These are phyloP conservation scores for Aphodius sticticus DNA, from an alignment of 2,888 invertebrate genomes.

Conservation along the genomic window DNA sequence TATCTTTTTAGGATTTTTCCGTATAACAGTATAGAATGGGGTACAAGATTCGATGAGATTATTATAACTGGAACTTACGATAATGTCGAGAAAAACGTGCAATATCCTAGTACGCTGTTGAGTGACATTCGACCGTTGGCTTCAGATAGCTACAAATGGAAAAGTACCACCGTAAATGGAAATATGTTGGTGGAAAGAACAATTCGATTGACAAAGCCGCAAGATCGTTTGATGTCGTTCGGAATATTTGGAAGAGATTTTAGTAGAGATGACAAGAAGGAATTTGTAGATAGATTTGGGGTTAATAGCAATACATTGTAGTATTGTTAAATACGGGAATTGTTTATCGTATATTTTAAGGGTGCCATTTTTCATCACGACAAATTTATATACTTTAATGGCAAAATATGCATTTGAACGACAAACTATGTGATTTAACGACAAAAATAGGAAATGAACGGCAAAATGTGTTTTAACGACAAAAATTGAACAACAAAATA, in stretches of 20 bases:
- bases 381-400: no score
- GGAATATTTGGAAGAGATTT: conserved; percentile 65
- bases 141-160: conserved; percentile 47
- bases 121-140: conserved; percentile 62
- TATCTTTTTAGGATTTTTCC: conserved; percentile 60
- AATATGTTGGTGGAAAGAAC: conserved; percentile 39
- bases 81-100: conserved; percentile 56
- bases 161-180: not conserved
- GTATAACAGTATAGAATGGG: conserved; percentile 58
- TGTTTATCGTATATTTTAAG: no score
- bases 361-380: no score
- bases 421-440: no score
- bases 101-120: conserved; percentile 63
- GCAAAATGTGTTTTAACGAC: no score
- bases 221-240: conserved; percentile 62
- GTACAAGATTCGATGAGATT: conserved; percentile 61
- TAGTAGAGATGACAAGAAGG: conserved; percentile 53
- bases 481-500: no score
- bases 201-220: conserved; percentile 55
- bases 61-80: conserved; percentile 60
- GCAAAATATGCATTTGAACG: no score
- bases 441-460: no score
- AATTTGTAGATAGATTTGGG: not conserved
- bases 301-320: not conserved
- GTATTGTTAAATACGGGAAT: not conserved